A percentile compares a stretch with the other conserved stretches of the same genome.
phyloP scores from a whole-genome alignment of 2,888 invertebrate species.

The Laspeyria flexula region DNA sequence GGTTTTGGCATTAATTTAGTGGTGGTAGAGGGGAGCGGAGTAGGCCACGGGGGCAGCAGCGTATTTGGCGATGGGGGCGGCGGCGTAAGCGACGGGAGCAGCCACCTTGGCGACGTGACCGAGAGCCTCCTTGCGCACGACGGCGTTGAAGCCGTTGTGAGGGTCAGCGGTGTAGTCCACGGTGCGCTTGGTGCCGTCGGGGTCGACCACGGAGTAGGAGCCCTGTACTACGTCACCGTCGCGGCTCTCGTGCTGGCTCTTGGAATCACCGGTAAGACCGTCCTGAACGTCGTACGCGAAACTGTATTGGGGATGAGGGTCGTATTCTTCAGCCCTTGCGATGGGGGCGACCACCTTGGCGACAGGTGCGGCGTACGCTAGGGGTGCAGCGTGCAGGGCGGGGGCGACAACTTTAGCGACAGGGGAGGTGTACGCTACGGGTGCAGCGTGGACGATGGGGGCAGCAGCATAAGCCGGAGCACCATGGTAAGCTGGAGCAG shows the following conservation, averaged over 20 bases:
- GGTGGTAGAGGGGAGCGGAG: constrained; percentile 70
- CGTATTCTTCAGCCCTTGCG: constrained; percentile 63
- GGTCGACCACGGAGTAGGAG: constrained; percentile 84
- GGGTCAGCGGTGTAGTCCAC: constrained; percentile 82
- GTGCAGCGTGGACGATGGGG: constrained; percentile 31
- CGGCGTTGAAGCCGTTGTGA: constrained; percentile 85
- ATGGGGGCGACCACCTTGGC: constrained; percentile 60
- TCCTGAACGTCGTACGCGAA: constrained; percentile 86
- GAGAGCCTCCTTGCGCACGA: constrained; percentile 78
- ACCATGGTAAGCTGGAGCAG: constrained; percentile 51
- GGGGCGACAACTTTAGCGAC: constrained; percentile 56
- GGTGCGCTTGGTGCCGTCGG: constrained; percentile 84
- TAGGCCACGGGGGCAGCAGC: constrained; percentile 59
- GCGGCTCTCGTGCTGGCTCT: constrained; percentile 77
- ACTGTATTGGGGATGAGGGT: constrained; percentile 72
- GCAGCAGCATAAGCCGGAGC: constrained; percentile 56
- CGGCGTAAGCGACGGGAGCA: constrained; percentile 52
- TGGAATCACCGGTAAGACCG: constrained; percentile 79
- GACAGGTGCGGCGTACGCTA: constrained; percentile 58
- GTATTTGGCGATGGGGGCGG: constrained; percentile 61
- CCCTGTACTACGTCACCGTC: constrained; percentile 80
- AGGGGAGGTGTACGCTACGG: constrained; percentile 31
- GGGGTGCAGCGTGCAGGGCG: constrained; percentile 55
- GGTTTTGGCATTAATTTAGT: constrained; percentile 69
- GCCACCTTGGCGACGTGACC: constrained; percentile 51